Evolutionary conservation across 2,113 vertebrate species (phyloP), one percentile per base, ranked within the genome.

Genomic region (Macaca mulatta): DNA sequence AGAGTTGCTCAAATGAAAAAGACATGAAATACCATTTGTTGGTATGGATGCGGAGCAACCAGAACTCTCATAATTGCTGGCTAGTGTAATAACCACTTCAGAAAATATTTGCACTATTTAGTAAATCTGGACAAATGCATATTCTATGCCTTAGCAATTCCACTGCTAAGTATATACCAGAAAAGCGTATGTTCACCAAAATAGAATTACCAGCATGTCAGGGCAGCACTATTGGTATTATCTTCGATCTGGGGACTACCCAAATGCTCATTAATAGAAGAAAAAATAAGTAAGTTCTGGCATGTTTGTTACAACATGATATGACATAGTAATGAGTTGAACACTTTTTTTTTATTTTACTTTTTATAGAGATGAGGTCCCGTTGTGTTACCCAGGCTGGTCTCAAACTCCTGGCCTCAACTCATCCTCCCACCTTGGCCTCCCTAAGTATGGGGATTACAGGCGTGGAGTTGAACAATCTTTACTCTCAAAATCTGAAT

Each of bases 231-330:
- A 0, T 18, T 80, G 43, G 2, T 27, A 8, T 77, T 55, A 22
- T 16, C 23, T 77, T 40, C 18, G 45, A 43, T 43, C 32, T 52
- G 13, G 67, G 69, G 64, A n/a, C 12, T 8, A 23, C 27, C 3
- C 55, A 52, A 43, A 14, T 77, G 48, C 30, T 43, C 40, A 6
- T 75, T 18, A 64, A 5, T 18, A 89, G 55, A 52, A 84, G 84
- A 43, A 75, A 52, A 57, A 18, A 10, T 61, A 45, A 83, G 2
- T 59, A 22, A 55, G 13, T 75, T 35, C 38, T 80, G 40, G 2
- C 64, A 0, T 23, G 13, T 9, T 35, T 30, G 52, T 67, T 67
- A 40, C 35, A 2, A 1, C 6, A 13, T 35, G 4, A n/a, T 10
- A 3, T 35, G 79, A 83, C 30, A 20, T 14, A 64, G 40, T 78